Evolutionary conservation across 2,888 invertebrate genomes (phyloP).

Genomic region (Horisme vitalbata): DNA sequence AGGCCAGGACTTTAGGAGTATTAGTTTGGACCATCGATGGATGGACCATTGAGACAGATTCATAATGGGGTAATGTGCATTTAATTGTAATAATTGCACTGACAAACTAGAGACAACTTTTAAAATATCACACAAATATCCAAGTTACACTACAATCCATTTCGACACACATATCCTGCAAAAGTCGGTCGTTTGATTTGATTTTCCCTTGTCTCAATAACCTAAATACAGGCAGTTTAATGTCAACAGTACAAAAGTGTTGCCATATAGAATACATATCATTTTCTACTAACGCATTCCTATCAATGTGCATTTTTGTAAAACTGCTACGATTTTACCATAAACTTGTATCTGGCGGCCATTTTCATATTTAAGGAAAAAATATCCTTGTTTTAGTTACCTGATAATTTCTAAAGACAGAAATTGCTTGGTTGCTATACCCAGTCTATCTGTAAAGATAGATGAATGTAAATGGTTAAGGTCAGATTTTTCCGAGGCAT

Average conservation of each 20-base stretch:
- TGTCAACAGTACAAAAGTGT: slow-evolving; percentile 54
- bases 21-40: too few relatives aligned
- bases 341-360: slow-evolving; percentile 15
- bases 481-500: too few relatives aligned
- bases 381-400: background rate
- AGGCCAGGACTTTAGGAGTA: too few relatives aligned
- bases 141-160: too few relatives aligned
- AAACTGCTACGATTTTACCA: slow-evolving; percentile 20
- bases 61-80: too few relatives aligned
- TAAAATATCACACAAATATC: too few relatives aligned
- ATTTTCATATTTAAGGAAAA: slow-evolving; percentile 1
- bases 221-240: too few relatives aligned
- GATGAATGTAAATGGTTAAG: background rate
- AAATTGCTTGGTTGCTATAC: slow-evolving; percentile 4
- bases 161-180: too few relatives aligned
- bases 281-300: slow-evolving; percentile 71
- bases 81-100: too few relatives aligned
- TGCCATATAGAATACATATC: slow-evolving; percentile 78
- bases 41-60: too few relatives aligned
- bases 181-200: background rate
- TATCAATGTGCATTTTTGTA: slow-evolving; percentile 40
- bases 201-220: too few relatives aligned
- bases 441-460: slow-evolving; percentile 1
- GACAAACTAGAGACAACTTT: too few relatives aligned
- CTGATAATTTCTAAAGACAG: slow-evolving; percentile 2